Evolutionary conservation across 1,140 invertebrate genomes (phyloP).

Genomic region (Nasonia giraulti): DNA sequence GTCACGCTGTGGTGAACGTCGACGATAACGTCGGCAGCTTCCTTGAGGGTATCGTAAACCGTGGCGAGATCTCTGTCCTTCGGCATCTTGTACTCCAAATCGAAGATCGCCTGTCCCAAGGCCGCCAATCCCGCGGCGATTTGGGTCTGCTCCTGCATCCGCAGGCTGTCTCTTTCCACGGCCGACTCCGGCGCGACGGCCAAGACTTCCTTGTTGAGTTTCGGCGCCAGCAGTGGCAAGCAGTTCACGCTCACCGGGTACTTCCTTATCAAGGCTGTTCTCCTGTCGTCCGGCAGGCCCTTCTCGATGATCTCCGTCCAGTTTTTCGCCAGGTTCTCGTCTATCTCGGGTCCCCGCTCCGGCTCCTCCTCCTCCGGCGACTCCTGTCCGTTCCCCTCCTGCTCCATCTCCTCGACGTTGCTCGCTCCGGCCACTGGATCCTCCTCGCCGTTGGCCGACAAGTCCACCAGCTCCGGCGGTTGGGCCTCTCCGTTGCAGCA

Average conservation of each 20-base stretch:
- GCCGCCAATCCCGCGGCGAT: slow-evolving; percentile 10
- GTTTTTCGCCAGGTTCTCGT: background rate
- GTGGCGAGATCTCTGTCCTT: background rate
- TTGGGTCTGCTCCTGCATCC: slow-evolving; percentile 4
- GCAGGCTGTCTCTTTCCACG: background rate
- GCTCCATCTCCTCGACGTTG: background rate
- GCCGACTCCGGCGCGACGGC: background rate
- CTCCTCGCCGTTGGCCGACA: background rate
- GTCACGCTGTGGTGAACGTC: slow-evolving; percentile 24
- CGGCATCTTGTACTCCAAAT: background rate
- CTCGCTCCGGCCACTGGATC: background rate
- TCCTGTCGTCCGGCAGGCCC: background rate
- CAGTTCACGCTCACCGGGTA: background rate
- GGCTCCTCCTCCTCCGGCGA: too few relatives aligned
- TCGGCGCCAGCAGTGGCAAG: background rate
- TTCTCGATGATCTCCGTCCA: background rate
- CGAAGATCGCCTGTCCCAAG: background rate
- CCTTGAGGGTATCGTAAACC: background rate
- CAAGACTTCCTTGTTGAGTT: background rate
- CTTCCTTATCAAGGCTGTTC: background rate
- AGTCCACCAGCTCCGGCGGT: background rate
- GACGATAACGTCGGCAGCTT: background rate
- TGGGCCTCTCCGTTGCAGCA: background rate
- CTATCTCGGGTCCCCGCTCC: background rate
- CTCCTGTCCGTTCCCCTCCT: background rate